Percentiles rank a stretch among this genome's conserved stretches.
Conservation (phyloP, 2,797 vertebrate species). For the Manis pentadactyla region DNA sequence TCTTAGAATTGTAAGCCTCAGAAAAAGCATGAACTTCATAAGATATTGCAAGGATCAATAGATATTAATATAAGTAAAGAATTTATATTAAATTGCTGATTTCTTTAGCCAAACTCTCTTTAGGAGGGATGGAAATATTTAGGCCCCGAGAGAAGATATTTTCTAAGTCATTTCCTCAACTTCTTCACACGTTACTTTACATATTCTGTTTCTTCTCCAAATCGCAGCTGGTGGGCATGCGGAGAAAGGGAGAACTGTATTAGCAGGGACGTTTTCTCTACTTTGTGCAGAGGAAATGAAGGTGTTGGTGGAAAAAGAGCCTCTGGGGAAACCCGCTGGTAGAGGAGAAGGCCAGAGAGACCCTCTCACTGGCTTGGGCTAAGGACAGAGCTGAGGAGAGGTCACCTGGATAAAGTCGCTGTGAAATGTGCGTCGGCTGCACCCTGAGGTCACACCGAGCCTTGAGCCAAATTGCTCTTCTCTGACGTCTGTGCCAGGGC, state of each 20-base stretch:
- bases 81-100: background rate
- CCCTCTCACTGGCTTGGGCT: background rate
- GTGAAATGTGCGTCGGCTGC: background rate
- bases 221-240: background rate
- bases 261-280: background rate
- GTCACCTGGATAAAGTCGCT: slow-evolving; percentile 19
- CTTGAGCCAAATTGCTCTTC: background rate
- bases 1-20: background rate
- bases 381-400: background rate
- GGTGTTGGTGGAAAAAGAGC: background rate
- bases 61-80: background rate
- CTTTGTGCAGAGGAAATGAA: background rate
- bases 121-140: background rate
- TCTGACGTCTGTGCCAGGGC: background rate
- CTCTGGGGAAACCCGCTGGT: background rate
- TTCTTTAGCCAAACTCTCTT: background rate
- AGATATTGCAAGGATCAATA: background rate
- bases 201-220: background rate
- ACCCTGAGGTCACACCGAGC: background rate
- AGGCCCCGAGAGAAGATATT: background rate
- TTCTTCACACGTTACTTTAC: background rate
- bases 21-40: background rate
- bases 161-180: background rate
- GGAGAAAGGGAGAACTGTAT: background rate
- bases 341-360: background rate